These are phyloP conservation scores for Meliscaeva auricollis DNA, from an alignment of 2,888 invertebrate genomes.

Conservation along the genomic window DNA sequence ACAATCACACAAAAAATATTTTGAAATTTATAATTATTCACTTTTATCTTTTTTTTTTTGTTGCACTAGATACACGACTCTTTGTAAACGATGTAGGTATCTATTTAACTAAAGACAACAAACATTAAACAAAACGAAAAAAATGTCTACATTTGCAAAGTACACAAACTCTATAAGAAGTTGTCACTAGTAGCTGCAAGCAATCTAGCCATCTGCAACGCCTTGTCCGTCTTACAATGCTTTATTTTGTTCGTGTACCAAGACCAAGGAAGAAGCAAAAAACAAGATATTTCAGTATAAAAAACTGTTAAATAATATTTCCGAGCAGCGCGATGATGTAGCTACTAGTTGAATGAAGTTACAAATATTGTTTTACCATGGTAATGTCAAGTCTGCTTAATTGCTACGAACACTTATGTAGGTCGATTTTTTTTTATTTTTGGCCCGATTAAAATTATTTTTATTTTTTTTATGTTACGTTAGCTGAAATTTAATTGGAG, in stretches of 20 bases:
- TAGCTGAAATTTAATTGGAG: slow-evolving; percentile 62
- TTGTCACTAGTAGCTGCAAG: slow-evolving; percentile 16
- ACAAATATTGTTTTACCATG: slow-evolving; percentile 9
- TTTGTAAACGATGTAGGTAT: too few species aligned
- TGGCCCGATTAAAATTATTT: slow-evolving; percentile 32
- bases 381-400: slow-evolving; percentile 71
- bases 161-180: slow-evolving; percentile 43
- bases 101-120: slow-evolving; percentile 1
- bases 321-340: slow-evolving; percentile 27
- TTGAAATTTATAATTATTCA: slow-evolving; percentile 62
- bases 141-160: slow-evolving; percentile 42
- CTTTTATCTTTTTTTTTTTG: slow-evolving; percentile 27
- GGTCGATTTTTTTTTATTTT: slow-evolving; percentile 55
- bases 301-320: slow-evolving; percentile 66
- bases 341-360: slow-evolving; percentile 11
- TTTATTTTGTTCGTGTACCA: slow-evolving; percentile 9
- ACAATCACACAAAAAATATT: slow-evolving; percentile 48
- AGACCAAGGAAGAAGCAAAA: slow-evolving; percentile 52
- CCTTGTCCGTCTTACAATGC: slow-evolving; percentile 36
- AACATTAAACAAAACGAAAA: background rate
- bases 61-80: slow-evolving; percentile 53
- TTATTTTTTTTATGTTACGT: slow-evolving; percentile 61
- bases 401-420: slow-evolving; percentile 60
- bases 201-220: slow-evolving; percentile 23
- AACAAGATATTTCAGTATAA: slow-evolving; percentile 39